phyloP scores from a whole-genome alignment of 1,140 invertebrate species.

The Diorhabda sublineata region DNA sequence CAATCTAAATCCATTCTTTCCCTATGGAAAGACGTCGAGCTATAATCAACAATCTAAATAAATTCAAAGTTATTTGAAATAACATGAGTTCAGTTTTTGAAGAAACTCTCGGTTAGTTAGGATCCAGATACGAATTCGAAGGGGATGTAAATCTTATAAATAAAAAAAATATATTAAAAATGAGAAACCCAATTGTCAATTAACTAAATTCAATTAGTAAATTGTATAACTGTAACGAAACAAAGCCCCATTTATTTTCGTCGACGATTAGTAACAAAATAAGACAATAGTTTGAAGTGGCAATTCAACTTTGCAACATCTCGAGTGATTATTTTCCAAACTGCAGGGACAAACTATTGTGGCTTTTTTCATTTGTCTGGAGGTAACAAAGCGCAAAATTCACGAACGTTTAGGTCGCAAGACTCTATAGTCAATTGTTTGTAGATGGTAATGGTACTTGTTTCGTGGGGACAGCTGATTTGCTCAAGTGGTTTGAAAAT shows the following conservation, averaged over 20 bases:
- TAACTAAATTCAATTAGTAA: not conserved
- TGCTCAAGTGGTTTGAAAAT: not conserved
- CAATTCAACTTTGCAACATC: constrained; percentile 6
- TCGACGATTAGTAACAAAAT: constrained; percentile 11
- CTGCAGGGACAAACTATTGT: not conserved
- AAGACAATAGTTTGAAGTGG: constrained; percentile 11
- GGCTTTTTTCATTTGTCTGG: constrained; percentile 11
- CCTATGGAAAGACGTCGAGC: too few species aligned
- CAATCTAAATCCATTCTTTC: too few species aligned
- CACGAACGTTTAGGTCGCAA: constrained; percentile 12
- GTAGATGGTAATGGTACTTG: constrained; percentile 15
- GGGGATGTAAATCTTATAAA: too few species aligned
- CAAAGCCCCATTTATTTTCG: not conserved
- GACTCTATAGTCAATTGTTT: constrained; percentile 19
- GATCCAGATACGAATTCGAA: too few species aligned
- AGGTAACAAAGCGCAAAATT: constrained; percentile 20
- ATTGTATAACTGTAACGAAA: not conserved
- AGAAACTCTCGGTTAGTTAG: too few species aligned
- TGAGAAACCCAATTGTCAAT: not conserved
- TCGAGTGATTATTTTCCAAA: constrained; percentile 1
- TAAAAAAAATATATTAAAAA: not conserved
- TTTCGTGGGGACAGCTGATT: constrained; percentile 16
- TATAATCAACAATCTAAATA: too few species aligned
- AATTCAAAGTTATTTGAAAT: too few species aligned
- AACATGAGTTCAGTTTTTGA: too few species aligned